Percentiles rank a stretch among this genome's conserved stretches.
phyloP scores from a whole-genome alignment of 2,113 vertebrate species.

The Cariama cristata region DNA sequence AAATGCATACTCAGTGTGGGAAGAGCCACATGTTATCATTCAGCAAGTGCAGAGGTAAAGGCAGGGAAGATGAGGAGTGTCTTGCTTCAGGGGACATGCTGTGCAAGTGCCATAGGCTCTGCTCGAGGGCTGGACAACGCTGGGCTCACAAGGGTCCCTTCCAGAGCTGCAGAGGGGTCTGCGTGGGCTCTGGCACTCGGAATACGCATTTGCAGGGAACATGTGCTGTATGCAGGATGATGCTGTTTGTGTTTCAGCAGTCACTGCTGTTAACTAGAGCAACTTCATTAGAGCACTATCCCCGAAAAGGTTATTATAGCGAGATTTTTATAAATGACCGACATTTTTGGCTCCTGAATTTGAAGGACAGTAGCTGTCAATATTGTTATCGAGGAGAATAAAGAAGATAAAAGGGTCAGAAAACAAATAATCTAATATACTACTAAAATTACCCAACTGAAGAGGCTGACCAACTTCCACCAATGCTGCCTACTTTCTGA shows the following conservation, averaged over 20 bases:
- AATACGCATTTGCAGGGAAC: not conserved
- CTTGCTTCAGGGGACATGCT: rapidly evolving
- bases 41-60: not conserved
- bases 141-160: rapidly evolving
- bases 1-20: rapidly evolving
- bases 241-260: not conserved
- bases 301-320: not conserved
- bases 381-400: not conserved
- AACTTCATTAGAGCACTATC: not conserved
- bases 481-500: not conserved
- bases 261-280: not conserved
- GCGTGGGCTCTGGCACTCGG: rapidly evolving
- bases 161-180: too few relatives aligned
- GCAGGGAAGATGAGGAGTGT: not conserved
- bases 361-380: not conserved
- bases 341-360: not conserved
- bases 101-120: not conserved
- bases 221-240: rapidly evolving
- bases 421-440: not conserved
- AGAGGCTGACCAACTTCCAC: not conserved
- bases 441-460: not conserved
- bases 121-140: rapidly evolving
- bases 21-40: not conserved
- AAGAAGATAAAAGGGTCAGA: not conserved
- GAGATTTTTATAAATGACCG: not conserved